These are phyloP conservation scores for Arenaria interpres DNA, from an alignment of 2,113 vertebrate genomes.

Conservation along the genomic window DNA sequence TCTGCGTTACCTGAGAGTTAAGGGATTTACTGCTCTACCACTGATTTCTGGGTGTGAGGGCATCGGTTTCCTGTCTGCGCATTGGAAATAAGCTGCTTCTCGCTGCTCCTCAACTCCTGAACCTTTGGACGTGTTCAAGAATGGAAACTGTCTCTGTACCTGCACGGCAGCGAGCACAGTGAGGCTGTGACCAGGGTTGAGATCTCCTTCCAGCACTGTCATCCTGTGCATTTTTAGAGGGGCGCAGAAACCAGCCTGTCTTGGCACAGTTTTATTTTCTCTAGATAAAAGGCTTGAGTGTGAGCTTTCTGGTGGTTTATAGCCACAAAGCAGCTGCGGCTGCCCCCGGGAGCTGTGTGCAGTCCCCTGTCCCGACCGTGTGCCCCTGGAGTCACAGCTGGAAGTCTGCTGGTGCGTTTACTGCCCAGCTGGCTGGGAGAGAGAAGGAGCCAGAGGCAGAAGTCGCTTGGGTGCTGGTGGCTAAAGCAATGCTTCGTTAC, in stretches of 20 bases:
- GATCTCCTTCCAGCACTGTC: not conserved
- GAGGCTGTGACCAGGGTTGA: not conserved
- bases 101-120: not conserved
- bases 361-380: not conserved
- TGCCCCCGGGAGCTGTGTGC: not conserved
- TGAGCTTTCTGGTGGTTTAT: not conserved
- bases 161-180: not conserved
- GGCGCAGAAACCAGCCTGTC: not conserved
- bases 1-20: not conserved
- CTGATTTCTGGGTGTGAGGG: not conserved
- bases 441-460: not conserved
- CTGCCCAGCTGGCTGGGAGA: not conserved
- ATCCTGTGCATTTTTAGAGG: not conserved
- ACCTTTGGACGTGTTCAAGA: not conserved
- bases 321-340: not conserved
- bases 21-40: not conserved
- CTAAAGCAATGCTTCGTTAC: not conserved
- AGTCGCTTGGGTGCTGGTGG: not conserved
- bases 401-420: not conserved
- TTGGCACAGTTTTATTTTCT: not conserved
- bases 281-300: not conserved
- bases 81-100: not conserved
- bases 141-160: not conserved
- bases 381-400: not conserved
- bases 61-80: not conserved